Base-by-base conservation (phyloP, 2,888 invertebrate species). In the Creontiades dilutus region DNA sequence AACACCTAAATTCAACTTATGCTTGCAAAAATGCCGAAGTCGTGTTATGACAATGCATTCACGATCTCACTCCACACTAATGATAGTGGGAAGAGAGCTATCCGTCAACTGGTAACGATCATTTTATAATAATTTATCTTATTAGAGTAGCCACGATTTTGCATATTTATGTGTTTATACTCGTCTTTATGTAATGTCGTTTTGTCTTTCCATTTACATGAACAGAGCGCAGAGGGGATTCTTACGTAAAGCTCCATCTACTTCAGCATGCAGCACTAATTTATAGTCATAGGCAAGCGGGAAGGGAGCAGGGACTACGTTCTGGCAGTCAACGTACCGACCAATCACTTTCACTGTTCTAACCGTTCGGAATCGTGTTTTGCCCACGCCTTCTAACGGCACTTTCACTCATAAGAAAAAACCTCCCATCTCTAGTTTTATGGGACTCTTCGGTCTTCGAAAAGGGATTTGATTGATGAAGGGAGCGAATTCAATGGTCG, bases 341-440 rank as follows among this genome's bases (percentile, higher is more conserved):
- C 68, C 68, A 23, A 68, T 68, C 68, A 68, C 68, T 68, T 68
- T 68, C 68, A 68, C 68, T 23, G 68, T 68, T 68, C 68, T 68
- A 68, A 68, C 68, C 68, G 68, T 68, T 68, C 68, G 68, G 23
- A 78, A 78, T 78, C 78, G 47, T 46, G 78, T 37, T 78, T 46
- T 78, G 78, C 78, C 37, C 46, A 78, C 37, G 46, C 78, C 78
- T 78, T 47, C 78, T 47, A 78, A 78, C 78, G 68, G 68, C 68
- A n/a, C 68, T 68, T 68, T 68, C 68, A 68, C 68, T 68, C 68
- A 68, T 68, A 23, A 27, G 23, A 68, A 68, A 68, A 68, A 68
- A 19, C 11, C 16, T 19, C 68, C 16, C 23, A 68, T 23, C 68
- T 61, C 61, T 61, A 68, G 23, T 68, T 68, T 68, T 68, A 68